A percentile compares a stretch with the other conserved stretches of the same genome.
Evolutionary conservation across 1,140 invertebrate species (phyloP).

Genomic region (Mycetomoellerius zeteki): DNA sequence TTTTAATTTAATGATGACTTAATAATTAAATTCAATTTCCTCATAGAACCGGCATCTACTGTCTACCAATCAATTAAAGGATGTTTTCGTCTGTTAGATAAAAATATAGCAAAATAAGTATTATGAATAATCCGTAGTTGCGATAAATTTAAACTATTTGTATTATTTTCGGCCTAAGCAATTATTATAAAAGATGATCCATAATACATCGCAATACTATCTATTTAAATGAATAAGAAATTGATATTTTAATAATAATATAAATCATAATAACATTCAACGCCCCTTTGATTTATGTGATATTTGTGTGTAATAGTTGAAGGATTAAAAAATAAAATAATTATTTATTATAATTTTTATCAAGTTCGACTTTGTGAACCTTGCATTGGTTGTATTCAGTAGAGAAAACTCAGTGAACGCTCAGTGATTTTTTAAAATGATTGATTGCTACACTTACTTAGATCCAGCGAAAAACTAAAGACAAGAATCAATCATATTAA

Average conservation of each 20-base stretch:
- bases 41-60: background rate
- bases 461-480: no score
- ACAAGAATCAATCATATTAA: no score
- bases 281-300: no score
- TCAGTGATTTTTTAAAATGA: no score
- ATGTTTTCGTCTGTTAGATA: background rate
- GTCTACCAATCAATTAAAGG: background rate
- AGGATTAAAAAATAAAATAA: no score
- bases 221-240: background rate
- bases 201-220: background rate
- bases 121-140: background rate
- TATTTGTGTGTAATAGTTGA: no score
- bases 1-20: background rate
- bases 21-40: constrained; percentile 10
- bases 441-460: no score
- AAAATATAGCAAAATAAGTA: background rate
- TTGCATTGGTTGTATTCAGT: no score
- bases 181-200: background rate
- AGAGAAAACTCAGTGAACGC: no score
- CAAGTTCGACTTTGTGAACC: no score
- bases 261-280: no score
- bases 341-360: no score
- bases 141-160: background rate
- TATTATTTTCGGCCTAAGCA: background rate
- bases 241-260: background rate